phyloP scores from a whole-genome alignment of 2,888 invertebrate genomes.

The Clanis bilineata region DNA sequence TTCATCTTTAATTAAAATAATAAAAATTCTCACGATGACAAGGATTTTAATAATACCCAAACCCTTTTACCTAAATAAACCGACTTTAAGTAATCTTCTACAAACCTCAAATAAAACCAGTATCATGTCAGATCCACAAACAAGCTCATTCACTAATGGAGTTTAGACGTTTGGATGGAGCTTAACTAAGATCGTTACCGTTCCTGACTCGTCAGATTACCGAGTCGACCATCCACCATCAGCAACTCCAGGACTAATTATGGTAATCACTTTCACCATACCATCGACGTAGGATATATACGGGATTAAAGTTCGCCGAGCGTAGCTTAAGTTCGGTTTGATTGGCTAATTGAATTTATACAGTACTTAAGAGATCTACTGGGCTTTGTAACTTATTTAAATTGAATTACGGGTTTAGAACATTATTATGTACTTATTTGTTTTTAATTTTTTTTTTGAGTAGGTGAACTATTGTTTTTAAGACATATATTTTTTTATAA shows the following conservation, averaged over 20 bases:
- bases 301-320: constrained; percentile 24
- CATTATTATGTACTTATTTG: neutral
- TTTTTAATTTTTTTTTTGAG: too few relatives aligned
- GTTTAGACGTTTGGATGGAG: constrained; percentile 28
- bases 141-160: constrained; percentile 23
- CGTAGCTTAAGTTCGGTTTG: constrained; percentile 10
- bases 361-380: neutral
- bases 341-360: constrained; percentile 12
- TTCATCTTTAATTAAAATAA: too few relatives aligned
- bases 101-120: constrained; percentile 11
- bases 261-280: constrained; percentile 28
- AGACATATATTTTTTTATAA: too few relatives aligned
- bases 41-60: neutral
- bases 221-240: constrained; percentile 20
- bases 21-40: neutral
- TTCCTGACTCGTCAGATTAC: constrained; percentile 25
- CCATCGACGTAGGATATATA: constrained; percentile 25
- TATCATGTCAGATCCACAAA: constrained; percentile 3
- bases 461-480: too few relatives aligned
- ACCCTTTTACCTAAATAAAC: neutral
- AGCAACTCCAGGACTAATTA: constrained; percentile 24
- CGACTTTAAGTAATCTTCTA: neutral
- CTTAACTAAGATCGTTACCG: constrained; percentile 23
- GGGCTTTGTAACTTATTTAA: neutral
- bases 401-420: neutral